Conservation (phyloP, 2,888 invertebrate genomes). For the Hecatera dysodea region DNA sequence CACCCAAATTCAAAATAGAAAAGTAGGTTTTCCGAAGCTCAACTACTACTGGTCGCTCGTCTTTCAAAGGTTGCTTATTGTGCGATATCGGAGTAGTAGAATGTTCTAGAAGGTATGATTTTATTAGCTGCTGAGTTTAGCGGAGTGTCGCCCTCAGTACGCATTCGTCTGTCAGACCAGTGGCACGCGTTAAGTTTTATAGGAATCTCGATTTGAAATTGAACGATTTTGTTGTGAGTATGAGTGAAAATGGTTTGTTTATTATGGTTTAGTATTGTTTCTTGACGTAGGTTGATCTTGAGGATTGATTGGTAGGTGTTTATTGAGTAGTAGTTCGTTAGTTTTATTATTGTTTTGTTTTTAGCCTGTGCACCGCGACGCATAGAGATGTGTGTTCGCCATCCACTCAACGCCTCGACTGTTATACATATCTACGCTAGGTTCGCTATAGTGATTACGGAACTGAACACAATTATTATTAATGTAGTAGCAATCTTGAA, state of each 20-base stretch:
- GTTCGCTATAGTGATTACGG: constrained; percentile 22
- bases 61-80: constrained; percentile 72
- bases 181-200: constrained; percentile 49
- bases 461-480: constrained; percentile 1
- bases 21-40: constrained; percentile 42
- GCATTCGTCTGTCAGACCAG: constrained; percentile 53
- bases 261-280: constrained; percentile 4
- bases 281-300: background rate
- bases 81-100: constrained; percentile 65
- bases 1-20: background rate
- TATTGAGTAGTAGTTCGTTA: background rate
- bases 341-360: constrained; percentile 23
- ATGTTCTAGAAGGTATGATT: constrained; percentile 65
- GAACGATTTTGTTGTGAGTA: constrained; percentile 55
- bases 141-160: constrained; percentile 54
- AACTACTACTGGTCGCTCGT: constrained; percentile 43
- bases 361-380: constrained; percentile 19
- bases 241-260: constrained; percentile 39
- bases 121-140: constrained; percentile 43
- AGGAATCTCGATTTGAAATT: constrained; percentile 36
- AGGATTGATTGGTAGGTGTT: background rate
- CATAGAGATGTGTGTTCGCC: constrained; percentile 7
- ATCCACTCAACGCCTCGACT: constrained; percentile 19
- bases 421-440: constrained; percentile 5
- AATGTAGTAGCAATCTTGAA: constrained; percentile 22